Base-by-base conservation (phyloP, 2,888 invertebrate genomes). In the Heteropelma amictum region DNA sequence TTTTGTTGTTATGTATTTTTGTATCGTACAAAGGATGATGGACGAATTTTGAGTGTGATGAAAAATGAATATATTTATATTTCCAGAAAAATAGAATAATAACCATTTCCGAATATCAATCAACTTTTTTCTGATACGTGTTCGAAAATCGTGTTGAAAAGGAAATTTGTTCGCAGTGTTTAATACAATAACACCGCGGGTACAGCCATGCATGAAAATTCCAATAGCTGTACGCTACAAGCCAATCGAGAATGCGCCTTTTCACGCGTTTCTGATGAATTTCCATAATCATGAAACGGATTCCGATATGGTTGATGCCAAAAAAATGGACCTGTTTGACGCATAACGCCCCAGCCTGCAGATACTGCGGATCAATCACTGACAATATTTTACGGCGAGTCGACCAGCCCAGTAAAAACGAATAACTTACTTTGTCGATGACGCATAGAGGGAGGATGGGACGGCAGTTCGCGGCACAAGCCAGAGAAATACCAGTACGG, bases 281-380 rank as follows among this genome's bases (percentile, higher is more conserved):
- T 83, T 85, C 72, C 84, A 85, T 85, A 83, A 85, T 85, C 84
- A 84, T 81, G 76, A 82, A 84, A 81, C 76, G 80, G 77, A 78
- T 77, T 53, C 65, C 19, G 51, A 12, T 21, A 56, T 35, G 6
- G n/a, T 26, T 30, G 10, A 8, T 12, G 19, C 12, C 40, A 56
- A 12, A 30, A 49, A 64, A 49, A 49, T 54, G 40, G 49, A 45
- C 23, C 63, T 45, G 47, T 61, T 61, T 40, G 33, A 51, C 23
- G 33, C 30, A 47, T 17, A 26, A 19, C 47, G 28, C 17, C 10
- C 7, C 23, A 30, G 53, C 45, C 30, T 64, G 12, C 56, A 71
- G 60, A 70, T 63, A 58, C 67, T 77, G 74, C 64, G 80, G 82
- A 83, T 85, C 85, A 82, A 85, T 85, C 83, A 81, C 80, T 78